Evolutionary conservation across 2,888 invertebrate species (phyloP), one percentile per base, ranked within the genome.

Genomic region (Mesoligia furuncula): DNA sequence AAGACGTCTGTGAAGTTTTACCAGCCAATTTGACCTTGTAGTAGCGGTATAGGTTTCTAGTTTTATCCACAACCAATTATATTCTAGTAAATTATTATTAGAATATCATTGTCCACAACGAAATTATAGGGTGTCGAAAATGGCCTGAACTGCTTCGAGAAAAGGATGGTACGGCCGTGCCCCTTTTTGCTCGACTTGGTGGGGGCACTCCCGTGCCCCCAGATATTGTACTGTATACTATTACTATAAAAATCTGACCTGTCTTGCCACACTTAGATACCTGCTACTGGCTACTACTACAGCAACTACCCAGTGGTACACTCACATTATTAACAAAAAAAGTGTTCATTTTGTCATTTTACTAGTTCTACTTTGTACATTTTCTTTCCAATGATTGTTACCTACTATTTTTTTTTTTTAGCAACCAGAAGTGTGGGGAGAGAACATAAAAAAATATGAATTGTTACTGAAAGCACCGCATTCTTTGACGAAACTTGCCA

Each of bases 401-500:
- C 17, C 17, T 17, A n/a, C 59, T 39, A 8, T 57, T 39, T 74
- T 79, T 57, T 39, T 74, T 79, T 62, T 36, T 31, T 75, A 85
- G 85, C 57, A 69, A 59, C 74, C 75, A 64, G 57, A 66, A 31
- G 13, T 4, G 6, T 76, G 31, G 73, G 70, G 27, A 20, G 61
- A 71, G 4, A 71, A 69, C 24, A 68, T 73, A 24, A 66, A 76
- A 65, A 73, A 61, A 75, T 73, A 79, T 67, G 57, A 75, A 66
- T 51, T 79, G 61, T 61, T 79, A 27, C 31, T 73, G 57, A 79
- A 85, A 79, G 75, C 87, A 11, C 93, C 93, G 1, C 90, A 90
- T 65, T 85, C 89, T 0, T 61, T 94, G 69, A 95, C 94, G 2
- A 93, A 91, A 76, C 88, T 95, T 1, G 91, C 93, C 3, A 95